phyloP scores from a whole-genome alignment of 2,113 vertebrate species.

The Sapayoa aenigma region DNA sequence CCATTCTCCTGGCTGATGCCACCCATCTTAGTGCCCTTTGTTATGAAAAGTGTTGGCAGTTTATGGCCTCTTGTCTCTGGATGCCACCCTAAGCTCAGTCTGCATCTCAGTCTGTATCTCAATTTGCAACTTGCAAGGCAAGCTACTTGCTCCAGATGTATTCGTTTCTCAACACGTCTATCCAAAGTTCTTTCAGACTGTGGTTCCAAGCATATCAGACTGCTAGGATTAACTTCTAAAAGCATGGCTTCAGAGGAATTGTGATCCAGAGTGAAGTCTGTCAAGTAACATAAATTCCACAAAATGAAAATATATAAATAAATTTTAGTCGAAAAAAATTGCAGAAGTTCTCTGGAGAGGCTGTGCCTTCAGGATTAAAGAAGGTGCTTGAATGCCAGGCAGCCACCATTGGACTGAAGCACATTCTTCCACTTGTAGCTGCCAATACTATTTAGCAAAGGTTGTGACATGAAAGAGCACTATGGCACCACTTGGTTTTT shows the following conservation, averaged over 20 bases:
- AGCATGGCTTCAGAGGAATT: not conserved
- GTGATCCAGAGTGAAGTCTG: not conserved
- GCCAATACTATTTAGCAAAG: not conserved
- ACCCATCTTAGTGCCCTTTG: not conserved
- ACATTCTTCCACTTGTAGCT: not conserved
- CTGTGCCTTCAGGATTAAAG: not conserved
- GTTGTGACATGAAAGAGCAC: not conserved
- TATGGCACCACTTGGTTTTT: not conserved
- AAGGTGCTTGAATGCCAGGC: not conserved
- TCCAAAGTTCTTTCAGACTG: not conserved
- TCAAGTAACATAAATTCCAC: not conserved
- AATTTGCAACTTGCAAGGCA: not conserved
- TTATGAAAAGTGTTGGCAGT: not conserved
- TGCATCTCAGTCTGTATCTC: not conserved
- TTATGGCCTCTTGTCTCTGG: not conserved
- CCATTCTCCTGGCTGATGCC: not conserved
- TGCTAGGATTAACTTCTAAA: not conserved
- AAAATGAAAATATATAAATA: not conserved
- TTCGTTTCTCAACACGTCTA: not conserved
- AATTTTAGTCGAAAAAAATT: not conserved
- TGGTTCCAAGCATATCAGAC: not conserved
- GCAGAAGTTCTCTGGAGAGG: not conserved
- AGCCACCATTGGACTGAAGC: not conserved
- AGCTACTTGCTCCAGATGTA: not conserved
- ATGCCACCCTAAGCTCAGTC: not conserved